Base-by-base conservation (phyloP, 1,140 invertebrate genomes). In the Carcinoscorpius rotundicauda region DNA sequence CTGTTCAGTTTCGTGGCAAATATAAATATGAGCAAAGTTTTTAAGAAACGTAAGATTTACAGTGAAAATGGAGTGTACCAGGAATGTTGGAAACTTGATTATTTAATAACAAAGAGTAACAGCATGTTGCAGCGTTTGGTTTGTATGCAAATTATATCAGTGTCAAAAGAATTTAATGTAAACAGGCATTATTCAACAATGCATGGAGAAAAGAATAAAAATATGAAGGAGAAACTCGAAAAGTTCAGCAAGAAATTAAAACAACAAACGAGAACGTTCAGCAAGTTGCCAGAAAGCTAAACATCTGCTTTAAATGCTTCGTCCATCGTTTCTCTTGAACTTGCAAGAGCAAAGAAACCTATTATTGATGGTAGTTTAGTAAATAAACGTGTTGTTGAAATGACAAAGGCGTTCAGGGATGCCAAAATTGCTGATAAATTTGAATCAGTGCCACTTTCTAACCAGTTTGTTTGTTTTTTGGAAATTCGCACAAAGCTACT, bases 121-220 rank as follows among this genome's bases (percentile, higher is more conserved):
- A 3, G 51, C 6, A 61, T 3, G 49, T 61, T 61, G 11, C 60
- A 61, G 60, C 51, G 50, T 50, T 61, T 61, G 48, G 4, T 61
- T 61, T 61, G 60, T 50, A 49, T 61, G 60, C 60, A 61, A 61
- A 11, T 61, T 6, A 11, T 61, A 61, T 61, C 60, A 49, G 60
- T 61, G 29, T 3, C 60, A 8, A 49, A 61, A 50, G 49, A 61
- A 61, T 61, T 8, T 61, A 61, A 61, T 11, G 11, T 61, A 6
- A 61, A 61, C 29, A 29, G 8, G 49, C 49, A 61, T 50, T 8
- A 8, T 49, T 6, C 60, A 61, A 51, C n/a, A 3, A 55, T 8
- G 8, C 8, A n/a, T 8, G 8, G n/a, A n/a, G n/a, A 55, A 55
- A 55, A n/a, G 8, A 55, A 55, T 8, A n/a, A 8, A 61, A 51